Percentiles rank a stretch among this genome's conserved stretches.
Evolutionary conservation across 2,113 vertebrate species (phyloP).

Genomic region (Tyrannus savana): DNA sequence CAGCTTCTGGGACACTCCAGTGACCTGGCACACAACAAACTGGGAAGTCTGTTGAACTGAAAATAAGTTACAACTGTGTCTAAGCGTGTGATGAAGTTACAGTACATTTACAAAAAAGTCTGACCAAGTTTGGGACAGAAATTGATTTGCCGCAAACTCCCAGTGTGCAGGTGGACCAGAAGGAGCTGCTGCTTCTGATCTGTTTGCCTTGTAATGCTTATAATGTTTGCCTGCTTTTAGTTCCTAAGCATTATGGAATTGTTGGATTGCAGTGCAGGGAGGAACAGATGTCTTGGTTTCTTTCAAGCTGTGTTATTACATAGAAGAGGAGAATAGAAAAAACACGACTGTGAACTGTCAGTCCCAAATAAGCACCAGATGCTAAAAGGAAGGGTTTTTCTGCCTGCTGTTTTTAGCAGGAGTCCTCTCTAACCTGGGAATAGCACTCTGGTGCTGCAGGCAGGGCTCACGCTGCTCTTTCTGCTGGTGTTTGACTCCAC

Average conservation of each 20-base stretch:
- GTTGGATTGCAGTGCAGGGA: neutral
- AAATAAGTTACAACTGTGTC: neutral
- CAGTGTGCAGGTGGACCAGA: neutral
- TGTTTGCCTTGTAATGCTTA: neutral
- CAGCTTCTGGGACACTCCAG: neutral
- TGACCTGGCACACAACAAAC: neutral
- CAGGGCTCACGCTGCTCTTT: neutral
- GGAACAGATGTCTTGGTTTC: rapidly evolving
- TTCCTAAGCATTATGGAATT: neutral
- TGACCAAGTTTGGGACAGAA: neutral
- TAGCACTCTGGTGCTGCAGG: neutral
- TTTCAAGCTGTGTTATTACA: neutral
- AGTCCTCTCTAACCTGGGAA: neutral
- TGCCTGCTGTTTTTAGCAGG: neutral
- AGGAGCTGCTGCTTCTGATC: neutral
- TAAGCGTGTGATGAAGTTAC: neutral
- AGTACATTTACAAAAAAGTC: neutral
- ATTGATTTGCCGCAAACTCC: neutral
- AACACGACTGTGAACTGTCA: neutral
- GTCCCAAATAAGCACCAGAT: neutral
- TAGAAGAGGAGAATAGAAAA: neutral
- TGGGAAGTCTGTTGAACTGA: neutral
- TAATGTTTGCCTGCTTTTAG: neutral
- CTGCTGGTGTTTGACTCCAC: neutral
- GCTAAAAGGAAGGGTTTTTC: neutral